Evolutionary conservation across 53 echinoderm and acorn worm species (phyloP), one percentile per base, ranked within the genome.

Genomic region (Holothuria scabra): DNA sequence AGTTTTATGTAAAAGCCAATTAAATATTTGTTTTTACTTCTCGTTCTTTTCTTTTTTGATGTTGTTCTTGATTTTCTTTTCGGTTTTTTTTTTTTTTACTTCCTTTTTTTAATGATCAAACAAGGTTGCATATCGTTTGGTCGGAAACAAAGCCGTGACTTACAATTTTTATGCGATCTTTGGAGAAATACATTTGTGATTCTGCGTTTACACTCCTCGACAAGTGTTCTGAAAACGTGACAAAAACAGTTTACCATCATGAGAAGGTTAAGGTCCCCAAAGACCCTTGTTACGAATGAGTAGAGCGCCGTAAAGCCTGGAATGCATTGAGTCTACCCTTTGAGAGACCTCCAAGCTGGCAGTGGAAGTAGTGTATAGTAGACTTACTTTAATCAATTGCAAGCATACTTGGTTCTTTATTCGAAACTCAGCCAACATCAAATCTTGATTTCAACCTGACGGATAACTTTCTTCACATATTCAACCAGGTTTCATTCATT

Each of bases 141-240:
- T 52, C 52, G 52, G 52, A 52, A 52, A 52, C 52, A 2, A 16
- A 52, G 18, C 18, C 52, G 52, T 52, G 52, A 52, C 52, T 52
- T 16, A 52, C 14, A 52, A 52, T 52, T 52, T 52, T 52, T 52
- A 44, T 72, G 44, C 37, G 44, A 44, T 72, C 44, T 72, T 46
- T 23, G 14, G 31, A 65, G 72, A 72, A 72, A 25, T 48, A 72
- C 46, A 48, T 44, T 72, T 48, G 48, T 46, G 72, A 25, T 72
- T 23, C 72, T 20, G 28, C 13, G 52, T 72, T 72, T 44, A 72
- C 44, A 72, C 46, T 23, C 46, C 48, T 72, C 48, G 46, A 48
- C 72, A 72, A 38, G 41, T 46, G 72, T 44, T 72, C 72, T 72
- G 72, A 46, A 72, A 46, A 72, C 72, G 72, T 72, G 72, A 72